A percentile compares a stretch with the other conserved stretches of the same genome.
Evolutionary conservation across 37 sponge, comb jelly and placozoan species (phyloP).

Genomic region (Oscarella lobularis): DNA sequence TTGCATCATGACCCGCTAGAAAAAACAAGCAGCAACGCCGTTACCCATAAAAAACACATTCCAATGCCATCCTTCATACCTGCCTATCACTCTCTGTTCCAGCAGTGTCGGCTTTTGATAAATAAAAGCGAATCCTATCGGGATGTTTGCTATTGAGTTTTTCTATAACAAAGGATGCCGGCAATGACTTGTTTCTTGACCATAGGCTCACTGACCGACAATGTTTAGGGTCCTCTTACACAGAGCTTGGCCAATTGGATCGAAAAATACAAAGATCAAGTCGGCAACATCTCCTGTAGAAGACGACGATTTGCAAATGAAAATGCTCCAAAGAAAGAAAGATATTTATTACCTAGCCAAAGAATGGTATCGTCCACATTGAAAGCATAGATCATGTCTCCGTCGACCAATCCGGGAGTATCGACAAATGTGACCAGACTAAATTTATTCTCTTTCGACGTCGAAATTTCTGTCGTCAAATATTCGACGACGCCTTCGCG

Average conservation of each 20-base stretch:
- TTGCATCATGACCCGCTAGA: constrained; percentile 62
- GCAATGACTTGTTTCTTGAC: not conserved
- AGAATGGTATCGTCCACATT: constrained; percentile 47
- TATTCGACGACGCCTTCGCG: constrained; percentile 46
- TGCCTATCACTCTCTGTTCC: constrained; percentile 49
- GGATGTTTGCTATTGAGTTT: constrained; percentile 23
- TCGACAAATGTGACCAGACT: constrained; percentile 57
- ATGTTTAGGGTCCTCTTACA: constrained; percentile 68
- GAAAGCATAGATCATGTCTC: constrained; percentile 71
- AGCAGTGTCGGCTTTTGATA: constrained; percentile 66
- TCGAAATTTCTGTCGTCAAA: constrained; percentile 48
- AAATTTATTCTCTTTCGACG: constrained; percentile 65
- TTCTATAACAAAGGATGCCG: constrained; percentile 7
- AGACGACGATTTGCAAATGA: not conserved
- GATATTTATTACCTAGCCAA: constrained; percentile 27
- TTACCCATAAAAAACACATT: constrained; percentile 1
- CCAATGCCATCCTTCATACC: not conserved
- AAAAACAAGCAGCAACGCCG: not conserved
- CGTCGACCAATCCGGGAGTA: constrained; percentile 71
- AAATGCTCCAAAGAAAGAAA: not conserved
- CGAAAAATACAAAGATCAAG: constrained; percentile 65
- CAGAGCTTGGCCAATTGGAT: constrained; percentile 68
- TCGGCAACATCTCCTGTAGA: constrained; percentile 32
- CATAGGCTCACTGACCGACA: constrained; percentile 33
- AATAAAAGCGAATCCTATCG: constrained; percentile 38